Evolutionary conservation across 23 tunicate species (phyloP), one percentile per base, ranked within the genome.

Genomic region (Clavelina lepadiformis): DNA sequence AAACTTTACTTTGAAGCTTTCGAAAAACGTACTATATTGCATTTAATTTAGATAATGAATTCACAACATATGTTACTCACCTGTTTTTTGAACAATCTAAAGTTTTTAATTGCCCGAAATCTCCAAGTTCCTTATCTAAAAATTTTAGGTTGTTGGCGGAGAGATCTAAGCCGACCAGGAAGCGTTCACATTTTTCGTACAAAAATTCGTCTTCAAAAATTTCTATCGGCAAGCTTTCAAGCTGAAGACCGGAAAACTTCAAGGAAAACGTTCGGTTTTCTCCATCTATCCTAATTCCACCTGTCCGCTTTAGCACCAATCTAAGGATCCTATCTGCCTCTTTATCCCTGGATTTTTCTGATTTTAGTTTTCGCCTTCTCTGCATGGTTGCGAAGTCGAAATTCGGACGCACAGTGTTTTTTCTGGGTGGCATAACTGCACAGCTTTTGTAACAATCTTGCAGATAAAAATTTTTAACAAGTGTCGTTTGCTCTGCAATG

Each of bases 191-290:
- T 51, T 87, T 79, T 41, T 87, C 86, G 51, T 58, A 77, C 29
- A 87, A 46, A 74, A 87, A 87, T 67, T 87, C 96, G 35, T 87
- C 96, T 73, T 87, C 96, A 51, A 87, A 87, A 2, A 87, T 25
- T 61, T 87, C 96, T 29, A 67, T 53, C 3, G 96, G 96, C 15
- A 87, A 41, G 8, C 46, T 49, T 38, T 60, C 65, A n/a, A 87
- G 62, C 11, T 50, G 73, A 33, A 71, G 36, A 38, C 58, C 37
- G 1, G 77, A 58, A 52, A 87, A 62, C 20, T 68, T 62, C 22
- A 87, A 73, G 1, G 65, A 62, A 44, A 87, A 85, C 28, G 33
- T 26, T 19, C 44, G 34, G 7, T 46, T 31, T 29, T 70, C 68
- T 7, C 29, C 56, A 35, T 74, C 96, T 1, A 56, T 34, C 3